These are phyloP conservation scores for Pteropus rufus DNA, from an alignment of 2,797 vertebrate species.

Conservation along the genomic window DNA sequence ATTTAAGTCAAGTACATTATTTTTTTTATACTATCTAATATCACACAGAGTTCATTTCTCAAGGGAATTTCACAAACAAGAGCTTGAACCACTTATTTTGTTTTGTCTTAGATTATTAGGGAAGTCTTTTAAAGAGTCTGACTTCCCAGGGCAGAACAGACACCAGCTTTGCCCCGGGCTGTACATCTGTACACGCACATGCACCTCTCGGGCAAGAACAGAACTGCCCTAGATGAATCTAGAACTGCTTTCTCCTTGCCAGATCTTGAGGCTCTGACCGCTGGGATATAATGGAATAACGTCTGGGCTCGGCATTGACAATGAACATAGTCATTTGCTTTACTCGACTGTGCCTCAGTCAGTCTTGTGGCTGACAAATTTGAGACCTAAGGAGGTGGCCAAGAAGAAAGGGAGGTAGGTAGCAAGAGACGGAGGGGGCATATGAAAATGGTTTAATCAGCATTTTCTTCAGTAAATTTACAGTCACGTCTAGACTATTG, in stretches of 20 bases:
- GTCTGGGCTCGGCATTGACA: background rate
- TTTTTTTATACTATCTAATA: background rate
- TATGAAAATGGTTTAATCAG: background rate
- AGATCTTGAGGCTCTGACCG: background rate
- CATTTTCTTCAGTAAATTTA: background rate
- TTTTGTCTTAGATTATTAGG: background rate
- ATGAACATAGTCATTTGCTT: background rate
- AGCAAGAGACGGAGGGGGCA: background rate
- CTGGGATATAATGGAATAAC: fast-evolving
- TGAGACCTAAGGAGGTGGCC: background rate
- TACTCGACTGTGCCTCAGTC: background rate
- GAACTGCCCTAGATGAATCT: background rate
- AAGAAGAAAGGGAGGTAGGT: fast-evolving
- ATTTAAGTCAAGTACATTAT: background rate
- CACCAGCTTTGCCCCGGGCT: fast-evolving
- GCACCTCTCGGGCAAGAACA: background rate
- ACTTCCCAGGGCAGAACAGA: background rate
- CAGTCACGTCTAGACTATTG: background rate
- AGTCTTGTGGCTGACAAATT: background rate
- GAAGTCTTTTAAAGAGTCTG: background rate
- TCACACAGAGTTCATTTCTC: background rate
- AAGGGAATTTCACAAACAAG: background rate
- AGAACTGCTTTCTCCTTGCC: background rate
- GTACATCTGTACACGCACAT: fast-evolving
- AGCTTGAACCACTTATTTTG: background rate